Base-by-base conservation (phyloP, 2,888 invertebrate species). In the Pristionchus exspectatus region DNA sequence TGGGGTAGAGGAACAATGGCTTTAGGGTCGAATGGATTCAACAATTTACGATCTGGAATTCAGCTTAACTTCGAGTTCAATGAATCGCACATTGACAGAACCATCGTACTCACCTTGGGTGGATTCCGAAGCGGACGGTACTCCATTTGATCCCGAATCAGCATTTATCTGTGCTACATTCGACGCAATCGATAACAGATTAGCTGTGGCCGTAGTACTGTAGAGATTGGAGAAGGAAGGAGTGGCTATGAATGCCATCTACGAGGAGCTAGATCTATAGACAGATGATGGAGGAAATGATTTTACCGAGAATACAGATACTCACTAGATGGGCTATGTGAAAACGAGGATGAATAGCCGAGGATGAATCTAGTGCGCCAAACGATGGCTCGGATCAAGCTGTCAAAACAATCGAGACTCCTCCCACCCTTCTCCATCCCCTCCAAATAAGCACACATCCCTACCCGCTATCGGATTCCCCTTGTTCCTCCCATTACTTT, bases 1-100 rank as follows among this genome's bases (percentile, higher is more conserved):
- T 91, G 92, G 1, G 95, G 95, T 59, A 95, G 90, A 12, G 95
- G 95, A 16, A 95, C 95, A 33, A 93, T 95, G 77, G 95, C 95
- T 88, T 95, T 94, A 0, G 95, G 95, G 12, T 94, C 93, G 89
- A 95, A 95, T 2, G 95, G 95, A 44, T 92, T 90, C 50, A 92
- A 30, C 21, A 30, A 12, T 69, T 87, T 66, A 38, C 85, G 56
- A 21, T 85, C 63, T 66, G n/a, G 16, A 54, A 44, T 27, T 2
- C 10, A 50, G 10, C 33, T 1, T 14, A 16, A 1, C 1, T 14
- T 38, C 5, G 21, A 44, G 38, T 24, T 77, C 44, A 72, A 44
- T 44, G 12, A 27, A 24, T 69, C 7, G 12, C 69, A n/a, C 10
- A 38, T 38, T 38, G 38, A 63, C 24, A 4, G 24, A 24, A 63